phyloP scores from a whole-genome alignment of 2,888 invertebrate species.

The Limulus polyphemus region DNA sequence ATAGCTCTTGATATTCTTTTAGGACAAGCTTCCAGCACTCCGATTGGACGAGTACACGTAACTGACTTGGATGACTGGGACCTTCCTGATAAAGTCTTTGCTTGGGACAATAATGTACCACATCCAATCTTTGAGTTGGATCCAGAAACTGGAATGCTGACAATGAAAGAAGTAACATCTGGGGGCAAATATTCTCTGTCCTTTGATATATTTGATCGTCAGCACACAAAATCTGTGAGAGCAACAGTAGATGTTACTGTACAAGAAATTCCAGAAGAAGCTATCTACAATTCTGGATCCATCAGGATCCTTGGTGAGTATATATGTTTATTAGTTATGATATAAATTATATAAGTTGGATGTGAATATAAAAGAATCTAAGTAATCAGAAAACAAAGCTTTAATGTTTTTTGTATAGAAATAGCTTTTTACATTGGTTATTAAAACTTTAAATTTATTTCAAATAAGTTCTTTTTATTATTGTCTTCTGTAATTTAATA shows the following conservation, averaged over 20 bases:
- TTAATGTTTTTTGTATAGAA: too few relatives aligned
- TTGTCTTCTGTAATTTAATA: too few relatives aligned
- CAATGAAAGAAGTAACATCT: slow-evolving; percentile 82
- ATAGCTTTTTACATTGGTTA: too few relatives aligned
- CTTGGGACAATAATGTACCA: slow-evolving; percentile 68
- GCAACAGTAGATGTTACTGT: slow-evolving; percentile 94
- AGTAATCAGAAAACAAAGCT: neutral
- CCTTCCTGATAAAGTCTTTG: slow-evolving; percentile 90
- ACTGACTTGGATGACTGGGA: slow-evolving; percentile 99
- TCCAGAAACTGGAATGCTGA: slow-evolving; percentile 86
- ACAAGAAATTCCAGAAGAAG: slow-evolving; percentile 86
- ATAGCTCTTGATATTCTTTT: too few relatives aligned
- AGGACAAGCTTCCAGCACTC: slow-evolving; percentile 31
- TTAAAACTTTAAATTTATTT: too few relatives aligned
- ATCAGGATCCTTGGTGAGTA: slow-evolving; percentile 52
- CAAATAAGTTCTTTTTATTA: too few relatives aligned
- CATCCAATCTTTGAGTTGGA: slow-evolving; percentile 78
- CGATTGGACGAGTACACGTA: slow-evolving; percentile 89
- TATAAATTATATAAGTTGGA: too few relatives aligned
- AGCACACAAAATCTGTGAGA: slow-evolving; percentile 86
- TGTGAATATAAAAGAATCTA: neutral
- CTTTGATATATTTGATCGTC: slow-evolving; percentile 75
- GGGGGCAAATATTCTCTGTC: slow-evolving; percentile 50
- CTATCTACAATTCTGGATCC: slow-evolving; percentile 88
- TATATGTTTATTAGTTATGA: neutral